Evolutionary conservation across 2,797 vertebrate genomes (phyloP), one percentile per base, ranked within the genome.

Genomic region (Cyprinodon diabolis): DNA sequence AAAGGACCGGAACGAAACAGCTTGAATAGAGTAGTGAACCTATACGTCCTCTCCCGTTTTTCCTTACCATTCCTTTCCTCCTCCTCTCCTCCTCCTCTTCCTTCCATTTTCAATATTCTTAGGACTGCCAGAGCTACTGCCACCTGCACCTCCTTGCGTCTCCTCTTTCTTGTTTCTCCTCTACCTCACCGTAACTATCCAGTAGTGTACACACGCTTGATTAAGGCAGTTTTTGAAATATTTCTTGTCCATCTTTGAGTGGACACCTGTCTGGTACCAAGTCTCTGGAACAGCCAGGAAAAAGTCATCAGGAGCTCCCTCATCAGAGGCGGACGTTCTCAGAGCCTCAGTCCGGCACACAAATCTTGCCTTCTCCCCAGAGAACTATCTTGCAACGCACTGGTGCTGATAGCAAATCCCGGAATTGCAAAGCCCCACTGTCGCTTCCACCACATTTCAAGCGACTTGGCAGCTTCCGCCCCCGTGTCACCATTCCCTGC

Each of bases 401-500:
- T 68, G 74, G 82, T 85, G 84, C 52, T 54, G 82, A 80, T 79
- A 82, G 87, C 71, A 52, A 75, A 84, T 82, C 86, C 81, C 81
- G 86, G 79, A 89, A 84, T 80, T 80, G 55, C 81, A 83, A 84
- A 81, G 63, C 63, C 69, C 68, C 69, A 69, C 82, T 21, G 69
- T 82, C 78, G 80, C 79, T 84, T 89, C 80, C 74, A 78, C 78
- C 83, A 84, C 74, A 68, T 74, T 76, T 78, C 85, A 85, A 62
- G 86, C 89, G 86, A 76, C 80, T 91, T 85, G 84, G 87, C 86
- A 90, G 84, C 91, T 83, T 84, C 87, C 84, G 80, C 76, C 86
- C 87, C 86, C 71, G 89, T 90, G 90, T 89, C 92, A 92, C 88
- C 88, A 87, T 97, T 96, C 95, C 95, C 95, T 96, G 95, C 94